Conservation (phyloP, 2,113 vertebrate species). For the Alligator mississippiensis region DNA sequence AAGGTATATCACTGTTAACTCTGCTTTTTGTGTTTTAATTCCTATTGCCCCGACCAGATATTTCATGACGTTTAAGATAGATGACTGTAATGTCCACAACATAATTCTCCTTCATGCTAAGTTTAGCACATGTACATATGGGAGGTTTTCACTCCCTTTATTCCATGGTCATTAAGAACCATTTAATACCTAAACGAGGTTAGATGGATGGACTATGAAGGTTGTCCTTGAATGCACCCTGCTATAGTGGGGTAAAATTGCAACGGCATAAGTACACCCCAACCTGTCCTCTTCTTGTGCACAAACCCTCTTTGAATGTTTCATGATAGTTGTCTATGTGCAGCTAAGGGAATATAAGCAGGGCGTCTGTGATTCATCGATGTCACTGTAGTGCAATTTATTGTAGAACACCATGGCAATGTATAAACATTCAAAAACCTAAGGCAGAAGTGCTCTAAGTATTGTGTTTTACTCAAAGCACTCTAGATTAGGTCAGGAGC, state of each 20-base stretch:
- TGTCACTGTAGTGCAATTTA: background rate
- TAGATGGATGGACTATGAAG: background rate
- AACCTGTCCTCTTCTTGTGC: background rate
- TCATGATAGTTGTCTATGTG: background rate
- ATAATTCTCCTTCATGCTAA: no score
- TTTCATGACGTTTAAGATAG: no score
- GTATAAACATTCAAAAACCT: background rate
- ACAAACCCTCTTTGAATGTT: background rate
- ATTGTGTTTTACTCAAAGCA: no score
- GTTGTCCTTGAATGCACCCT: background rate
- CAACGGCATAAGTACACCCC: background rate
- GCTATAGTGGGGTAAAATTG: background rate
- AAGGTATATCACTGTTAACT: no score
- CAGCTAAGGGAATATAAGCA: background rate
- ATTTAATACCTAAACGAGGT: background rate
- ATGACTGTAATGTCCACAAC: no score
- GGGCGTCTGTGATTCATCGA: background rate
- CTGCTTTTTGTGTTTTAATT: no score
- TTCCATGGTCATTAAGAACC: background rate
- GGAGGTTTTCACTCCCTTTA: background rate
- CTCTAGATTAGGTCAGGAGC: no score
- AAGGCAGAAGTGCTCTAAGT: no score
- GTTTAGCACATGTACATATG: no score
- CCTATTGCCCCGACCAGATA: no score
- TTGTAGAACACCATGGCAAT: no score